phyloP scores from a whole-genome alignment of 2,113 vertebrate genomes.

The Bufo gargarizans region DNA sequence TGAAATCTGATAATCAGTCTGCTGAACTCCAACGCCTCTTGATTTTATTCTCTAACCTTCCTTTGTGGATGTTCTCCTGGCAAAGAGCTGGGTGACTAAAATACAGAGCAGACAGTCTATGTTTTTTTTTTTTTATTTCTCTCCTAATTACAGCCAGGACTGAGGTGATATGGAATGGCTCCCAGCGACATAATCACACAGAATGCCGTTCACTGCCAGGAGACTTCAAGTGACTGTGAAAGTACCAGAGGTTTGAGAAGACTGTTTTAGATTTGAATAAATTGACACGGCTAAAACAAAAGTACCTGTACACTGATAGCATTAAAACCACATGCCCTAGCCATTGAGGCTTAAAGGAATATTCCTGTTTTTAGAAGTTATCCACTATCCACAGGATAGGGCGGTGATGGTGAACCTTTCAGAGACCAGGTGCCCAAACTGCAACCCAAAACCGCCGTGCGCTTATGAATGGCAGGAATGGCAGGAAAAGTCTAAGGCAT shows the following conservation, averaged over 20 bases:
- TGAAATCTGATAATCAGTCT: not conserved
- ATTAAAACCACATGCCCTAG: no score
- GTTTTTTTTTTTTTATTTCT: conserved; percentile 15
- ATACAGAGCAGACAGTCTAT: not conserved
- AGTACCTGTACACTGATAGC: no score
- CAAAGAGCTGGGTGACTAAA: not conserved
- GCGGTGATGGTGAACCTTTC: no score
- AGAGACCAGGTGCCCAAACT: no score
- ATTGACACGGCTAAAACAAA: no score
- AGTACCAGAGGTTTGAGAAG: not conserved
- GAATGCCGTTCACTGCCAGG: not conserved
- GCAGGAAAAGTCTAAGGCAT: no score
- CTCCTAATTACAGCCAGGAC: conserved; percentile 26
- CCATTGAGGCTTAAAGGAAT: no score
- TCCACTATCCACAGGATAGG: no score
- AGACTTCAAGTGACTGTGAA: not conserved
- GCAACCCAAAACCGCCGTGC: no score
- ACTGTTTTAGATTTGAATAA: not conserved
- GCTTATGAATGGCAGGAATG: no score
- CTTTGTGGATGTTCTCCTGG: not conserved
- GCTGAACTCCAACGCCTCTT: not conserved
- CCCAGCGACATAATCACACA: not conserved
- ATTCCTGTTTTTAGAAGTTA: no score
- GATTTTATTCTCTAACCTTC: not conserved
- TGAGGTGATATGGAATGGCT: not conserved